Conservation (phyloP, 1,140 invertebrate genomes). For the Drosophila erecta region DNA sequence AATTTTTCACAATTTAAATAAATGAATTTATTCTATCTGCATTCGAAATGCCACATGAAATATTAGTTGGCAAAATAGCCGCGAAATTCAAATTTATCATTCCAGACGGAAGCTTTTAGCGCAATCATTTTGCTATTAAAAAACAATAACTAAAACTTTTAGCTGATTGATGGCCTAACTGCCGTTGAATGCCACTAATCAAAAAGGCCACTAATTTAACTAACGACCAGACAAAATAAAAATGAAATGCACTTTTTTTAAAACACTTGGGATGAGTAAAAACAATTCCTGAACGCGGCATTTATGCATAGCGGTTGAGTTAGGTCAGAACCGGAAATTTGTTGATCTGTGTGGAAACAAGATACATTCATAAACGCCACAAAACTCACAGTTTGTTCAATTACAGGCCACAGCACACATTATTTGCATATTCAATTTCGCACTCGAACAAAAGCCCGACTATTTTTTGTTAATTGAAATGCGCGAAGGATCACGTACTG, state of each 20-base stretch:
- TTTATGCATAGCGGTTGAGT: slow-evolving; percentile 32
- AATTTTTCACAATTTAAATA: too few relatives aligned
- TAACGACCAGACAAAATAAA: slow-evolving; percentile 33
- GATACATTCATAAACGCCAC: slow-evolving; percentile 8
- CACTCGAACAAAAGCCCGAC: slow-evolving; percentile 3
- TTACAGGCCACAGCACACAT: slow-evolving; percentile 20
- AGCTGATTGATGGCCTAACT: slow-evolving; percentile 48
- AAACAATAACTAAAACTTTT: slow-evolving; percentile 16
- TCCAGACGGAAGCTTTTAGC: slow-evolving; percentile 6
- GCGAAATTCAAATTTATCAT: background rate
- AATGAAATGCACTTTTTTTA: slow-evolving; percentile 2
- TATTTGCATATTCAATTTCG: slow-evolving; percentile 63
- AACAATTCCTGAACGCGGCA: slow-evolving; percentile 12
- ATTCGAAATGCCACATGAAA: background rate
- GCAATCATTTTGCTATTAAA: slow-evolving; percentile 23
- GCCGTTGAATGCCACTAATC: slow-evolving; percentile 41
- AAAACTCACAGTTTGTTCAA: slow-evolving; percentile 35
- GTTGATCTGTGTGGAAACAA: slow-evolving; percentile 20
- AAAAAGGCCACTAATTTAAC: slow-evolving; percentile 46
- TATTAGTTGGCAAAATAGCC: slow-evolving; percentile 10
- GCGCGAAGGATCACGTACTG: slow-evolving; percentile 28
- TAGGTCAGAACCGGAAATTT: slow-evolving; percentile 45
- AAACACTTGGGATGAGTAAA: slow-evolving; percentile 2
- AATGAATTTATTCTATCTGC: too few relatives aligned
- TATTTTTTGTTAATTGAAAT: slow-evolving; percentile 51